phyloP scores from a whole-genome alignment of 2,888 invertebrate genomes.

The Himalopsyche tibetana region DNA sequence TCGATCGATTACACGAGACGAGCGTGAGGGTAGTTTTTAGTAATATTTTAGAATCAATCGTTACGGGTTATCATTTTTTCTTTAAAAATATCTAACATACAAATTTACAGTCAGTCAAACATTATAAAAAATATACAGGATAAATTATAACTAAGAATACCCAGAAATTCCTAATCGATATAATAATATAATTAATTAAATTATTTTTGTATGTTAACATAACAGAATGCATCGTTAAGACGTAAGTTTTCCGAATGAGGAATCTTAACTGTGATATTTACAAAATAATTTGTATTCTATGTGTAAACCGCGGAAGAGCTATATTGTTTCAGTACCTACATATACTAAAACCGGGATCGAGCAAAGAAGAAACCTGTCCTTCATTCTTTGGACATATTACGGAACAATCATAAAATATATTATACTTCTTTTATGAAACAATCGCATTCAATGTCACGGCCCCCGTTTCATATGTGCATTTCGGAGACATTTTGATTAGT shows the following conservation, averaged over 20 bases:
- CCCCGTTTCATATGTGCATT: too few species aligned
- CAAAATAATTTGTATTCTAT: constrained; percentile 54
- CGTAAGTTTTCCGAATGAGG: too few species aligned
- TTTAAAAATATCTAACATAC: constrained; percentile 50
- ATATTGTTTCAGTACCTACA: background rate
- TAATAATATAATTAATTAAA: too few species aligned
- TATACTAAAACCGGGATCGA: constrained; percentile 13
- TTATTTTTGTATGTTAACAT: too few species aligned
- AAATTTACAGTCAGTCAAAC: constrained; percentile 46
- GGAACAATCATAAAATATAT: too few species aligned
- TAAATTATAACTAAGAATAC: constrained; percentile 3
- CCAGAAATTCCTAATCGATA: background rate
- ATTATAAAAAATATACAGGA: constrained; percentile 48
- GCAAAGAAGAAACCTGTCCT: background rate
- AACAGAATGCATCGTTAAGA: too few species aligned
- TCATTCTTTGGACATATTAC: too few species aligned
- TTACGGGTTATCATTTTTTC: constrained; percentile 33
- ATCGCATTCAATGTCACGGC: too few species aligned
- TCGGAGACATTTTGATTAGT: too few species aligned
- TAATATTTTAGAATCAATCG: background rate
- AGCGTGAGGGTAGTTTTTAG: background rate
- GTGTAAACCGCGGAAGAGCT: background rate
- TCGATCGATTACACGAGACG: background rate
- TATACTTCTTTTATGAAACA: too few species aligned
- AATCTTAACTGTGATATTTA: constrained; percentile 36